Evolutionary conservation across 2,888 invertebrate species (phyloP), one percentile per base, ranked within the genome.

Genomic region (Chrysina gloriosa): DNA sequence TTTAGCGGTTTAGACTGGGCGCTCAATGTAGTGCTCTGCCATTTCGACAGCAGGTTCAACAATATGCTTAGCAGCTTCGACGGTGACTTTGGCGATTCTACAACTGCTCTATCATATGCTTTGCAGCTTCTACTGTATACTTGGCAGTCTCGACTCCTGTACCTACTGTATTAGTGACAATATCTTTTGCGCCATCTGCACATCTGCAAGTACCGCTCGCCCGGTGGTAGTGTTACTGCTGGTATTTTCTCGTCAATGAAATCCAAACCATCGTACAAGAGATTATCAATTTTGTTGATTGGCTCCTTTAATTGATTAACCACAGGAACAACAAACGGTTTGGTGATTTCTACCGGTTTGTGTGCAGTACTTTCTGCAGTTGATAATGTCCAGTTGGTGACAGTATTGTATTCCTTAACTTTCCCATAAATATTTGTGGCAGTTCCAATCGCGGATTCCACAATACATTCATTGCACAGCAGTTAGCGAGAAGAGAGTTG

Each of bases 391-490:
- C 87, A 87, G 72, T 85, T 85, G 23, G 87, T 81, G 34, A 87
- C 76, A 34, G 84, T 82, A 77, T 86, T 85, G 39, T 84, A 86
- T 67, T 85, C 86, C 84, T 86, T 88, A 45, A 88, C 86, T 84
- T 86, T 87, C 75, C 83, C 86, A 73, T 88, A 88, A 70, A 87
- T 82, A 75, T 81, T 85, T 71, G 86, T 86, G 56, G 86, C 85
- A 66, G 87, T 86, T 77, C 86, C 84, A 78, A 86, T 84, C 21
- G 88, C 86, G 19, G 86, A 85, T 76, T 87, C 87, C 5, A 88
- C 85, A 7, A 87, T 84, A 0, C n/a, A n/a, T n/a, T n/a, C n/a
- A n/a, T n/a, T n/a, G n/a, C n/a, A n/a, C n/a, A n/a, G n/a, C n/a
- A n/a, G n/a, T n/a, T n/a, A n/a, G n/a, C n/a, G n/a, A n/a, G n/a